Evolutionary conservation across 2,113 vertebrate genomes (phyloP).

Genomic region (Bostrychus sinensis): DNA sequence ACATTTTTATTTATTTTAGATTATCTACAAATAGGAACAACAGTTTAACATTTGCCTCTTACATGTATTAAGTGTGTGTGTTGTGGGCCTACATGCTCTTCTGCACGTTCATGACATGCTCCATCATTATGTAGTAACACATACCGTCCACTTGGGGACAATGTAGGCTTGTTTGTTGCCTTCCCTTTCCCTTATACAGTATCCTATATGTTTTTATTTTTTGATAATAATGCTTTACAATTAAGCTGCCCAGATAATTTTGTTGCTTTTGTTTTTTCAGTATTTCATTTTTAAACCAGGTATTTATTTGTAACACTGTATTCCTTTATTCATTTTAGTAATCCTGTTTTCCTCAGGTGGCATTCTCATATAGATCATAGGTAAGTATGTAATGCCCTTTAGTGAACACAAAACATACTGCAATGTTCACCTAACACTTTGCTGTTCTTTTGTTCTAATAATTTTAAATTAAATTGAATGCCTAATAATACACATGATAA

Average conservation of each 20-base stretch:
- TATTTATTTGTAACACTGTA: background rate
- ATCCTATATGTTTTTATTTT: background rate
- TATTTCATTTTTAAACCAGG: no score
- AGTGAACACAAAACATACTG: no score
- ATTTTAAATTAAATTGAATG: no score
- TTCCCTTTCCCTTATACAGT: background rate
- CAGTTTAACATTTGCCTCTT: background rate
- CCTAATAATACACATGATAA: no score
- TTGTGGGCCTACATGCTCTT: background rate
- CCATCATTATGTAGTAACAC: slow-evolving; percentile 9
- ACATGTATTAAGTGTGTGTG: no score
- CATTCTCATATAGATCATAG: background rate
- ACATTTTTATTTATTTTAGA: background rate
- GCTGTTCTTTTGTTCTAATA: no score
- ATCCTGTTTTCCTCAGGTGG: no score
- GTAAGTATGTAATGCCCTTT: no score
- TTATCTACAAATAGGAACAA: no score
- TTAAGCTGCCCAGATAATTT: no score
- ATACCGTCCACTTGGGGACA: slow-evolving; percentile 38
- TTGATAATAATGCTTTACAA: background rate
- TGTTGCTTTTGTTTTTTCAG: no score
- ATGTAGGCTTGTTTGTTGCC: slow-evolving; percentile 25
- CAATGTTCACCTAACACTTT: no score
- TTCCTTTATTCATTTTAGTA: background rate
- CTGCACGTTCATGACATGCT: background rate